Percentiles rank a stretch among this genome's conserved stretches.
These are phyloP conservation scores for Ochotona curzoniae DNA, from an alignment of 2,113 vertebrate species.

Conservation along the genomic window DNA sequence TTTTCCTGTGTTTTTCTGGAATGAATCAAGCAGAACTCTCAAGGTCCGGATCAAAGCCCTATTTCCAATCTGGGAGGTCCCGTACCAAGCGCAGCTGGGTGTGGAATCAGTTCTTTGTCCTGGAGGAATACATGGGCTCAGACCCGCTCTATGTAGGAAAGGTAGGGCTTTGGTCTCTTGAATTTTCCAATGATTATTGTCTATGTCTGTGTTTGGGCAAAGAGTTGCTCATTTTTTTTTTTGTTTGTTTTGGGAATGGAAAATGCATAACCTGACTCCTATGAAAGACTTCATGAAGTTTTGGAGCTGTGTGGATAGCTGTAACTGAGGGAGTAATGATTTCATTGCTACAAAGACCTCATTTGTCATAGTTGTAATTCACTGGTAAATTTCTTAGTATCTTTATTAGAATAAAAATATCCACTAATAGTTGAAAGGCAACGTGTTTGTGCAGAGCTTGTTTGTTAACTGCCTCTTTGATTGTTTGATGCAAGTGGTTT, in stretches of 20 bases:
- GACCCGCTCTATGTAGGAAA: constrained; percentile 98
- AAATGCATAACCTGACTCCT: rapidly evolving
- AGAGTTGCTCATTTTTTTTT: neutral
- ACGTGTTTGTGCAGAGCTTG: neutral
- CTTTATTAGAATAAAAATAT: neutral
- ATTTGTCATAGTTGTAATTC: rapidly evolving
- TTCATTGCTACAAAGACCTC: neutral
- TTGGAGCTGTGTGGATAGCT: neutral
- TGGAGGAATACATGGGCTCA: constrained; percentile 97
- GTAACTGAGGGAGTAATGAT: neutral
- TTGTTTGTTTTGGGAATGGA: neutral
- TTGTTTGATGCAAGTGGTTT: rapidly evolving
- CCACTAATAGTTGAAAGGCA: neutral
- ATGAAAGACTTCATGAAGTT: neutral
- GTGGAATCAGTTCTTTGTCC: constrained; percentile 99
- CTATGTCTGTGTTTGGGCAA: neutral
- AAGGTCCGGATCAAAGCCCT: constrained; percentile 87
- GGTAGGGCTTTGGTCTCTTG: constrained; percentile 87
- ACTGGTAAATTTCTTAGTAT: neutral
- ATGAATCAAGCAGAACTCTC: constrained; percentile 89
- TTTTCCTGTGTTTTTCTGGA: constrained; percentile 91
- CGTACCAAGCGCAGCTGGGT: constrained; percentile 98
- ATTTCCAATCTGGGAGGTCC: constrained; percentile 87
- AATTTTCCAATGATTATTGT: neutral
- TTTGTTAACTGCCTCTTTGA: neutral